phyloP scores from a whole-genome alignment of 2,113 vertebrate species.

The Emydocephalus ijimae region DNA sequence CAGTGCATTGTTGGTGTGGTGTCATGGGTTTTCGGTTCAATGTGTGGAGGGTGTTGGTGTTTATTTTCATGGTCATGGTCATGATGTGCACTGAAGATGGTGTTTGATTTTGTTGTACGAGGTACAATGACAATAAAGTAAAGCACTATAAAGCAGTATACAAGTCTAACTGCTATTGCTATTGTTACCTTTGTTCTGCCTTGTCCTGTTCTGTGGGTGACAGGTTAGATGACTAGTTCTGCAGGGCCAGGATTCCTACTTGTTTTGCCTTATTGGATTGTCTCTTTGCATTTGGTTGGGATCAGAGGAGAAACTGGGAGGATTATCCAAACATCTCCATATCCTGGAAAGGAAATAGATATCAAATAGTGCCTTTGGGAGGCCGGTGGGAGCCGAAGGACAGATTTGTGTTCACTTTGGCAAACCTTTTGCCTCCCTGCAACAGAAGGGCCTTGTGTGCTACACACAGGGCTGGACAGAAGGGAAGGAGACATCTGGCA shows the following conservation, averaged over 20 bases:
- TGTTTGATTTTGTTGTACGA: no score
- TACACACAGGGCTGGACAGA: background rate
- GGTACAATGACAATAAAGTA: no score
- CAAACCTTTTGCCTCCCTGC: background rate
- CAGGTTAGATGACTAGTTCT: background rate
- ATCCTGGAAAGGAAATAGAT: slow-evolving; percentile 1
- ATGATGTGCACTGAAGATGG: no score
- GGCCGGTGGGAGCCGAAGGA: background rate
- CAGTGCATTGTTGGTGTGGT: no score
- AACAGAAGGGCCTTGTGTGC: slow-evolving; percentile 16
- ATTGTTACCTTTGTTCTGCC: background rate
- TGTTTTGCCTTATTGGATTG: background rate
- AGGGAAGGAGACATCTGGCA: background rate
- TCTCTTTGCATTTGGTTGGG: background rate
- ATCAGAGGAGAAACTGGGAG: background rate
- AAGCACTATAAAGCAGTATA: no score
- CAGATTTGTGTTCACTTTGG: slow-evolving; percentile 2
- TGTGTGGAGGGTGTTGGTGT: no score
- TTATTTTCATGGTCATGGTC: no score
- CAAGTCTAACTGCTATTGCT: no score
- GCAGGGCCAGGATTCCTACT: background rate
- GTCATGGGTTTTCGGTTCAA: no score
- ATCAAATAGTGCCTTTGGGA: background rate
- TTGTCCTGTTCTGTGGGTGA: background rate
- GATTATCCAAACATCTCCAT: background rate